phyloP scores from a whole-genome alignment of 2,113 vertebrate genomes.

The Rhineura floridana region DNA sequence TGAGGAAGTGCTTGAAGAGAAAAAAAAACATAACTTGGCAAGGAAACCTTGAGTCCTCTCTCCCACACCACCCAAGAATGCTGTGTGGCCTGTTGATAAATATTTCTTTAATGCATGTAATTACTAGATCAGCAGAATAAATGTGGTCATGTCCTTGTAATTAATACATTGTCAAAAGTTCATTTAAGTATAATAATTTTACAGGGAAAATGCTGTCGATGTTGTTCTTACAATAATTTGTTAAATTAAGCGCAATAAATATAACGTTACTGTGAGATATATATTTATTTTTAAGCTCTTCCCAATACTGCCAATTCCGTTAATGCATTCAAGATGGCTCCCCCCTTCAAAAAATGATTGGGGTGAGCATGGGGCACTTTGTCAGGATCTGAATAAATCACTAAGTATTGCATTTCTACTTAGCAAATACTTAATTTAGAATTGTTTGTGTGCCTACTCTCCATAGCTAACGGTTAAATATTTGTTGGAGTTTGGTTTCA shows the following conservation, averaged over 20 bases:
- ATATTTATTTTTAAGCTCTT: slow-evolving; percentile 65
- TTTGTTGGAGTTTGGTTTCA: slow-evolving; percentile 48
- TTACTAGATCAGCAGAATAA: slow-evolving; percentile 84
- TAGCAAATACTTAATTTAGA: slow-evolving; percentile 72
- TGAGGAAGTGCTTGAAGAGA: slow-evolving; percentile 66
- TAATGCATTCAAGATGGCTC: slow-evolving; percentile 57
- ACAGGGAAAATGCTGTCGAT: slow-evolving; percentile 77
- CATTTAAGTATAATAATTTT: slow-evolving; percentile 87
- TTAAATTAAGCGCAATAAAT: slow-evolving; percentile 83
- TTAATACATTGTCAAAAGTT: slow-evolving; percentile 88
- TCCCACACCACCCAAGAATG: slow-evolving; percentile 63
- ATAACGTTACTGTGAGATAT: slow-evolving; percentile 73
- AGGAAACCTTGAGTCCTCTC: slow-evolving; percentile 68
- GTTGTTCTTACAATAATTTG: slow-evolving; percentile 78
- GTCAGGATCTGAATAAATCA: slow-evolving; percentile 55
- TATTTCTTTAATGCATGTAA: slow-evolving; percentile 85
- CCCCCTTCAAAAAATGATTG: no score
- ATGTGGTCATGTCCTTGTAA: slow-evolving; percentile 86
- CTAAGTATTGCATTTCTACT: slow-evolving; percentile 39
- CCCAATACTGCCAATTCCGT: slow-evolving; percentile 42
- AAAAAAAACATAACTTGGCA: slow-evolving; percentile 76
- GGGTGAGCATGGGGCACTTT: no score
- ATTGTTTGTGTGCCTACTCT: slow-evolving; percentile 57
- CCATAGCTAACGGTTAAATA: slow-evolving; percentile 36
- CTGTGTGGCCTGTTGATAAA: slow-evolving; percentile 81